Base-by-base conservation (phyloP, 2,888 invertebrate species). In the Spodoptera picta region DNA sequence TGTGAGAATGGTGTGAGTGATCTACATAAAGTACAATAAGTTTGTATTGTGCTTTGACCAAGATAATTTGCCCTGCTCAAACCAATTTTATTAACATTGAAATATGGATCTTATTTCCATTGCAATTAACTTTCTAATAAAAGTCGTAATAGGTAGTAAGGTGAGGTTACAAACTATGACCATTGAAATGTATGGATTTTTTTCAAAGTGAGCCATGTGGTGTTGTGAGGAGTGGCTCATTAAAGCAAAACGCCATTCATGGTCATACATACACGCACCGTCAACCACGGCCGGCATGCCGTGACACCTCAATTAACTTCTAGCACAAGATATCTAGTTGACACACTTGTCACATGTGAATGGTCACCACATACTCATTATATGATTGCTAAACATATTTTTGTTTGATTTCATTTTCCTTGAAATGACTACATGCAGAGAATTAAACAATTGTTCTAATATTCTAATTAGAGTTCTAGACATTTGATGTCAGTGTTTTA, bases 241-340 rank as follows among this genome's bases (percentile, higher is more conserved):
- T 75, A 77, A 65, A 70, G 47, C 69, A 67, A 76, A 69, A 59
- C 52, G 42, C 63, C 65, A 65, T 69, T 78, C 77, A 80, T 74
- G 82, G 79, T 57, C 81, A 80, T 69, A 64, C 64, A 65, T 72
- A 56, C 80, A 81, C 79, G 81, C 80, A 77, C 65, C 60, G 57
- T 58, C 64, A 75, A 68, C 72, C 79, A 77, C 79, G 81, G 68
- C 69, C 69, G 69, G 76, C 66, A 70, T 75, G 77, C 80, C 82
- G 70, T 78, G 79, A 73, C 65, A 78, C 79, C 61, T 71, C 70
- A 71, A 79, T 78, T 79, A 79, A 77, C 75, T 80, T 71, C 73
- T 67, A 72, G 63, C 67, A 74, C 74, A 75, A 75, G 73, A 77
- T 71, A 78, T 65, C 64, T 72, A 78, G 58, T 71, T 73, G 77